These are phyloP conservation scores for Melieria omissa DNA, from an alignment of 2,888 invertebrate genomes.

Conservation along the genomic window DNA sequence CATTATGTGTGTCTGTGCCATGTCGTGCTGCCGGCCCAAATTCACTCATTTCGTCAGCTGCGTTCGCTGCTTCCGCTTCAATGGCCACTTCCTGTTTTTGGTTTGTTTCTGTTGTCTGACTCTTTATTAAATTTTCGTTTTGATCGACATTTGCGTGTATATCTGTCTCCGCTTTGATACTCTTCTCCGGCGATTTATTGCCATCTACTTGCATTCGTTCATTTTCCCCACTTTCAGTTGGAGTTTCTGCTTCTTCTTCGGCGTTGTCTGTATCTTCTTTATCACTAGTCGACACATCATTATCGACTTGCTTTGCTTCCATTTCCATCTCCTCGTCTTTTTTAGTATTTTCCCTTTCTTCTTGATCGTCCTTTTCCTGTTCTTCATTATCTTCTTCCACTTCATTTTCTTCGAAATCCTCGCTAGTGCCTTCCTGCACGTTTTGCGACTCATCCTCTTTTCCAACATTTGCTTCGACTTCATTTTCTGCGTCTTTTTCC, in stretches of 20 bases:
- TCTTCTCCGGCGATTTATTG: not conserved
- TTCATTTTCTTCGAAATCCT: slow-evolving; percentile 38
- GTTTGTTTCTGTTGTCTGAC: slow-evolving; percentile 14
- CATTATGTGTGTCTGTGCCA: slow-evolving; percentile 29
- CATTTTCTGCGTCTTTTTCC: slow-evolving; percentile 23
- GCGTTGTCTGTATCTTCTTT: not conserved
- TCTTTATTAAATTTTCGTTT: slow-evolving; percentile 22
- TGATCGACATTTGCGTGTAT: slow-evolving; percentile 35
- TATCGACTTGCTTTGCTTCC: not conserved
- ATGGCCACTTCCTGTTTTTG: not conserved
- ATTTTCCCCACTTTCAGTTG: slow-evolving; percentile 12
- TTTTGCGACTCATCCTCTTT: slow-evolving; percentile 25
- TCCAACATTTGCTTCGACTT: not conserved
- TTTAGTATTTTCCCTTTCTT: slow-evolving; percentile 40
- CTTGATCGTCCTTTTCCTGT: slow-evolving; percentile 30
- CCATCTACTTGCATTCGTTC: not conserved
- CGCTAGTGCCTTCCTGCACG: not conserved
- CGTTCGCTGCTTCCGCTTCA: not conserved
- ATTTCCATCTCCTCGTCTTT: slow-evolving; percentile 7
- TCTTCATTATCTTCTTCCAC: slow-evolving; percentile 23
- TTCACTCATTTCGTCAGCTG: too few species aligned
- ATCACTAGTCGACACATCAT: not conserved
- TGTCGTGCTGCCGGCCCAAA: slow-evolving; percentile 9
- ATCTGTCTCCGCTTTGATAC: slow-evolving; percentile 21
- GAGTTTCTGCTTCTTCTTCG: slow-evolving; percentile 7